A percentile compares a stretch with the other conserved stretches of the same genome.
phyloP scores from a whole-genome alignment of 2,888 invertebrate species.

The Stramonita haemastoma region DNA sequence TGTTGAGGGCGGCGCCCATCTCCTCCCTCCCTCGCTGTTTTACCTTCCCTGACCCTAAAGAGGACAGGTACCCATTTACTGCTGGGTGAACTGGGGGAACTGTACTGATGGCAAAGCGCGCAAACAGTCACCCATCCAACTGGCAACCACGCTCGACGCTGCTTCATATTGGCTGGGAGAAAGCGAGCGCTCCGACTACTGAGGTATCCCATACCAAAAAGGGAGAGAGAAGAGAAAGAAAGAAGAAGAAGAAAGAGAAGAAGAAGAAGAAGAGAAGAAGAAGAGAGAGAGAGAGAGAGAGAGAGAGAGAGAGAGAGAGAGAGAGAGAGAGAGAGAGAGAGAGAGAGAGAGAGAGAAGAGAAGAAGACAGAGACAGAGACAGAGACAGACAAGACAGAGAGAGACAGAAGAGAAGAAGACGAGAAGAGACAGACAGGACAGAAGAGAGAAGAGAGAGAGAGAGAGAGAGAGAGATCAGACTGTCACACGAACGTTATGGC shows the following conservation, averaged over 20 bases:
- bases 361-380: not conserved
- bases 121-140: no score
- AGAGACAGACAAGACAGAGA: not conserved
- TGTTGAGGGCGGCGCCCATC: no score
- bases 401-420: not conserved
- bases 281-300: conserved; percentile 9
- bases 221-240: not conserved
- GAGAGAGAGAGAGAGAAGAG: not conserved
- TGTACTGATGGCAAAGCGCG: no score
- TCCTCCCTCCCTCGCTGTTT: no score
- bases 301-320: not conserved
- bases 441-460: not conserved
- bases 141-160: no score
- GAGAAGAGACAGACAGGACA: not conserved
- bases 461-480: not conserved
- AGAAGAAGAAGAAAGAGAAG: not conserved
- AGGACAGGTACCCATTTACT: no score
- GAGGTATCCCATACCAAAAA: no score
- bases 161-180: no score
- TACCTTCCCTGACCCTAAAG: no score
- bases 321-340: not conserved
- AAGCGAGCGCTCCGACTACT: no score
- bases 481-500: not conserved
- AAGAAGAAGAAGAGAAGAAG: not conserved
- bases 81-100: no score